A percentile compares a stretch with the other conserved stretches of the same genome.
Conservation (phyloP, 1,140 invertebrate genomes). For the Zaprionus capensis region DNA sequence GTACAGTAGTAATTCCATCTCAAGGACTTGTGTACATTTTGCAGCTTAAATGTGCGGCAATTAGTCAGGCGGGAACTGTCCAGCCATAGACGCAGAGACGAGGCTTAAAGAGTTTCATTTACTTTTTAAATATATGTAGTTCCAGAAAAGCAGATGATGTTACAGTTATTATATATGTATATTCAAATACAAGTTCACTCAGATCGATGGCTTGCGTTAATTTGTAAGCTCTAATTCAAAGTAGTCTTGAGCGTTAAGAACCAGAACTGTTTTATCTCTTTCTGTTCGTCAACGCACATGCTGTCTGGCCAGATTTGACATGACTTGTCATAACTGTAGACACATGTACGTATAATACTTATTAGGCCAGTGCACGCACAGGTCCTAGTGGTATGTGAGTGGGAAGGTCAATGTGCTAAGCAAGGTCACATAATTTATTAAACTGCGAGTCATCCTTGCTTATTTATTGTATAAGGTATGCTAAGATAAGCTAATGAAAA, state of each 20-base stretch:
- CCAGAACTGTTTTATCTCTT: not conserved
- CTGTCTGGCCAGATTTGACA: slow-evolving; percentile 22
- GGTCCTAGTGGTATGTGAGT: slow-evolving; percentile 1
- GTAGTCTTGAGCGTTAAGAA: not conserved
- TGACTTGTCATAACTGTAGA: slow-evolving; percentile 16
- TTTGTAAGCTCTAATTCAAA: not conserved
- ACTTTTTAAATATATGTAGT: not conserved
- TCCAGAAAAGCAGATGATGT: not conserved
- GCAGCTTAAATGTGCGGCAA: slow-evolving; percentile 39
- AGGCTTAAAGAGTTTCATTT: slow-evolving; percentile 15
- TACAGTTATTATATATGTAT: not conserved
- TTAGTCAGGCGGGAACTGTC: slow-evolving; percentile 21
- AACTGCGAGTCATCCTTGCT: not conserved
- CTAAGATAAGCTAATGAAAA: not conserved
- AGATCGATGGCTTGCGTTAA: not conserved
- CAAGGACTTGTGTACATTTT: slow-evolving; percentile 33
- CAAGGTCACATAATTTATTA: not conserved
- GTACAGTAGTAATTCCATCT: slow-evolving; percentile 3
- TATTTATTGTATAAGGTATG: not conserved
- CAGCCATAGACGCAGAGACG: slow-evolving; percentile 2
- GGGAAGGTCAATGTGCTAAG: not conserved
- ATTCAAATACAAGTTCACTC: not conserved
- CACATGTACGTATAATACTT: not conserved
- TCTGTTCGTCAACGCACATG: not conserved
- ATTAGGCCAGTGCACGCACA: slow-evolving; percentile 11